Percentiles rank a stretch among this genome's conserved stretches.
Evolutionary conservation across 2,888 invertebrate species (phyloP).

Genomic region (Odontomyia ornata): DNA sequence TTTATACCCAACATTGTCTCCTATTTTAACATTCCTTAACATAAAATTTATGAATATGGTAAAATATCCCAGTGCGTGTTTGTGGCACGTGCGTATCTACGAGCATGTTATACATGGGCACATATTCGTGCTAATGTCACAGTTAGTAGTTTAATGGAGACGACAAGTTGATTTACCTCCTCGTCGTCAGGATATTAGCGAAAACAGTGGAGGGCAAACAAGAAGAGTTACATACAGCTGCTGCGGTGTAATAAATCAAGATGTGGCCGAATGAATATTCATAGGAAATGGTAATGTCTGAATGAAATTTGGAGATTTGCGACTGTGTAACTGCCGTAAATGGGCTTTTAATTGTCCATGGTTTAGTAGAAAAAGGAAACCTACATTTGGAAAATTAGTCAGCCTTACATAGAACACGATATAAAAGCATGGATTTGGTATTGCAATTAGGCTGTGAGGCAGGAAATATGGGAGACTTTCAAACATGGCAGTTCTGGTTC

Average conservation of each 20-base stretch:
- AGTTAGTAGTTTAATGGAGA: too few relatives aligned
- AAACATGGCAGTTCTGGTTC: too few relatives aligned
- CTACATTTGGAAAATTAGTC: background rate
- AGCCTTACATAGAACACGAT: background rate
- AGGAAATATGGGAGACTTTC: too few relatives aligned
- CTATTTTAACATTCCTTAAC: too few relatives aligned
- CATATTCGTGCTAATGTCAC: too few relatives aligned
- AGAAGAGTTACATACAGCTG: too few relatives aligned
- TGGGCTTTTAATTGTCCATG: constrained; percentile 5
- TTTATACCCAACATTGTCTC: too few relatives aligned
- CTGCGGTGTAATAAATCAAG: background rate
- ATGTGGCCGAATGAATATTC: constrained; percentile 2
- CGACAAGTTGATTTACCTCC: too few relatives aligned
- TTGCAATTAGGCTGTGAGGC: background rate
- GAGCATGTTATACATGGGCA: background rate
- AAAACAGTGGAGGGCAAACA: too few relatives aligned
- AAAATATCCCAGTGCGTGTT: background rate
- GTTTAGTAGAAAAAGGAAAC: background rate
- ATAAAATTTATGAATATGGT: background rate
- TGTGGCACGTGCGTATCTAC: background rate
- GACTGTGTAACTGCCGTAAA: background rate
- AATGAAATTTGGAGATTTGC: background rate
- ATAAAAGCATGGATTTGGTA: background rate
- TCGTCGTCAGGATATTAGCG: too few relatives aligned
- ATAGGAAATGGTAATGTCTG: background rate